Evolutionary conservation across 2,888 invertebrate genomes (phyloP), one percentile per base, ranked within the genome.

Genomic region (Amblyjoppa proteus): DNA sequence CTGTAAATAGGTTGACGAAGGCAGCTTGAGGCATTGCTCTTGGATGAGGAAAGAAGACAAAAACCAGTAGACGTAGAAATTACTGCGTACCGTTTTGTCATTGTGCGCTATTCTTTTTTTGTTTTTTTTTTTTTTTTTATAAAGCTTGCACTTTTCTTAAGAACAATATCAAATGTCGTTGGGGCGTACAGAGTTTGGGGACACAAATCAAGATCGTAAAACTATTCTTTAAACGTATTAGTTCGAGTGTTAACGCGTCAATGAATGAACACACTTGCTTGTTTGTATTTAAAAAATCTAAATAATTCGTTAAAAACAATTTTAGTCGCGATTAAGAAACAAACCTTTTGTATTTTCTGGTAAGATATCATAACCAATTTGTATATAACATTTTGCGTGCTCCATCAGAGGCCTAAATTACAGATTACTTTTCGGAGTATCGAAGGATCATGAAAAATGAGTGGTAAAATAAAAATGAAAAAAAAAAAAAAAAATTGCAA

Each of bases 31-130:
- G 41, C 58, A 56, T 56, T 20, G 58, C 75, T 49, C 31, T 49
- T 75, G 11, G n/a, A 45, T 64, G 16, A 64, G 75, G 75, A 75
- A 75, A 64, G 74, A 74, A 41, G 31, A n/a, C 61, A 16, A 34
- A 13, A 31, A 28, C 31, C 41, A 5, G 45, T 68, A 41, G 41
- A 9, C 28, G 68, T 13, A 25, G 13, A 13, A 31, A 64, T 64
- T 56, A 41, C 41, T 56, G 41, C 25, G 58, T 58, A 34, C 61
- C 28, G n/a, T 61, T 56, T 25, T 45, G 2, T 61, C 31, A 31
- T 61, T 61, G 28, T 28, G 74, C 58, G 58, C 25, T 41, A 20
- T 56, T 56, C 11, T 58, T 68, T 68, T 34, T 25, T 34, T 34
- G 20, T 51, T 34, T 38, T 11, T 45, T 13, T 45, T 13, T 13